Evolutionary conservation across 2,888 invertebrate genomes (phyloP), one percentile per base, ranked within the genome.

Genomic region (Euplagia quadripunctaria): DNA sequence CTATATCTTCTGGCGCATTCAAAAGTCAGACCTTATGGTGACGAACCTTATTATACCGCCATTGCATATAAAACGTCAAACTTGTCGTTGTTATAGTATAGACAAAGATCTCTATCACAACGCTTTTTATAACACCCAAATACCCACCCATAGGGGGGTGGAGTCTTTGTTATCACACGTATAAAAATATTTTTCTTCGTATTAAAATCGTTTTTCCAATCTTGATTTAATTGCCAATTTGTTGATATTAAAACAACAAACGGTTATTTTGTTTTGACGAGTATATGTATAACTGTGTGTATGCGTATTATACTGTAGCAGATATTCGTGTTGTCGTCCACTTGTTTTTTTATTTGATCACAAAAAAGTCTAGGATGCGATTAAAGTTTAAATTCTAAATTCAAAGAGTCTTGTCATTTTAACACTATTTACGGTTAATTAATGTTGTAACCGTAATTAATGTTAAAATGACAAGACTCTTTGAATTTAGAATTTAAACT

Each of bases 171-270:
- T 51, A 51, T 51, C 16, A 14, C 14, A 16, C 51, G 16, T 5
- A 51, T 20, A 9, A 55, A 55, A 55, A n/a, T 55, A 55, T 55
- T n/a, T 55, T 65, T 65, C 20, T 65, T 46, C 20, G 46, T 46
- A 20, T 20, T 20, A 65, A 65, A 46, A 43, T 65, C 65, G 20
- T 8, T 20, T 46, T 49, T 46, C 46, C 20, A 16, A 14, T 49
- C 65, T 14, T 65, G 14, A 46, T 20, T 49, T 65, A 65, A 65
- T 49, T 65, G 46, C 14, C 65, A 65, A 65, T 49, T 65, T 20
- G 14, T n/a, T 31, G 46, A 49, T 31, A 65, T 46, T 49, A n/a
- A 46, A 20, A 49, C 8, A 46, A 43, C n/a, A 9, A n/a, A 20
- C 20, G 2, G 14, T 46, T 65, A 20, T 46, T 46, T 46, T 20